Percentiles rank a stretch among this genome's conserved stretches.
Conservation (phyloP, 2,797 vertebrate species). For the Prionace glauca region DNA sequence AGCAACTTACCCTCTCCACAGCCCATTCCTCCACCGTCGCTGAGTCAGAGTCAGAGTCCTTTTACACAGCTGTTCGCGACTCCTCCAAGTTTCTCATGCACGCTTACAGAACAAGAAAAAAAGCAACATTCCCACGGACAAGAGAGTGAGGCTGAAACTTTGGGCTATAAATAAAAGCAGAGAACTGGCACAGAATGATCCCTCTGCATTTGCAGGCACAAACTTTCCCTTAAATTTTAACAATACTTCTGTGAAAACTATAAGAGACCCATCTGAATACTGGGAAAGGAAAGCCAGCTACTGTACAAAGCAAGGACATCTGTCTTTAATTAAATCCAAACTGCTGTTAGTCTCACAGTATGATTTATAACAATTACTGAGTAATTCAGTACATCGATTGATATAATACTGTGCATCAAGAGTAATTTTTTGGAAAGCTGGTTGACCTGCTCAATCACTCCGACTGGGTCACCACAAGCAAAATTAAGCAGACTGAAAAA, state of each 20-base stretch:
- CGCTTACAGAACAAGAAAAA: background rate
- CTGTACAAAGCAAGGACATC: conserved; percentile 12
- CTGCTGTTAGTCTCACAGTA: background rate
- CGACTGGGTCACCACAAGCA: background rate
- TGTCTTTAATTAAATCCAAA: background rate
- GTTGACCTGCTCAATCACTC: background rate
- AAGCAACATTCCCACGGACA: background rate
- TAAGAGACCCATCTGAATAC: conserved; percentile 1
- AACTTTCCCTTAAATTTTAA: background rate
- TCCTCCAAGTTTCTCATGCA: background rate
- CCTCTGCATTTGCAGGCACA: background rate
- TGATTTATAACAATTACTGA: conserved; percentile 13
- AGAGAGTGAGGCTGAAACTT: background rate
- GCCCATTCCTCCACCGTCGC: background rate
- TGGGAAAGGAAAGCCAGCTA: background rate
- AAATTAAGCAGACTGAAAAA: background rate
- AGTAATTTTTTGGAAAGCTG: background rate
- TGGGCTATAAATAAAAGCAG: background rate
- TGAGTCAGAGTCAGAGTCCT: no score
- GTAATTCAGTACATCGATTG: background rate
- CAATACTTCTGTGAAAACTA: background rate
- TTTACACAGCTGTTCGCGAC: background rate
- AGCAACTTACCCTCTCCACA: background rate
- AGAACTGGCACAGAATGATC: background rate
- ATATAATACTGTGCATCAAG: background rate